Conservation (phyloP, 2,797 vertebrate genomes). For the Rhinatrema bivittatum region DNA sequence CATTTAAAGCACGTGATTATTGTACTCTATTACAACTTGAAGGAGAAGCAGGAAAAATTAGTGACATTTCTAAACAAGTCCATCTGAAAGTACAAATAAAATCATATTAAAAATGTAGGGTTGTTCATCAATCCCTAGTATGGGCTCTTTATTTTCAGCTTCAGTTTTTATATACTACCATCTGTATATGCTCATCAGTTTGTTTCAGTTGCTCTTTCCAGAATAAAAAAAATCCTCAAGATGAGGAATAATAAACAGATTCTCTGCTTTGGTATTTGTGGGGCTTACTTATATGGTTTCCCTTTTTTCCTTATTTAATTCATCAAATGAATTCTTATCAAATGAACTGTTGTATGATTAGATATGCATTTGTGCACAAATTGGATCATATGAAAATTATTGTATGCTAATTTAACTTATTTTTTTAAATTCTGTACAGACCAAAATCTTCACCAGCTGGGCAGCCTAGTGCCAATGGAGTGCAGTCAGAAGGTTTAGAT, state of each 20-base stretch:
- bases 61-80: too few species aligned
- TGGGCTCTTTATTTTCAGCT: too few species aligned
- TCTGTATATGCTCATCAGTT: constrained; percentile 44
- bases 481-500: constrained; percentile 87
- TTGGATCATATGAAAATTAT: background rate
- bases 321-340: background rate
- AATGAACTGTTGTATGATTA: background rate
- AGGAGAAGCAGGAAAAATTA: too few species aligned
- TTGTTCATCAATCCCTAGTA: too few species aligned
- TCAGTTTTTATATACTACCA: too few species aligned
- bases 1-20: too few species aligned
- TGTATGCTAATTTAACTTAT: background rate
- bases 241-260: constrained; percentile 21
- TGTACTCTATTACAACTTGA: too few species aligned
- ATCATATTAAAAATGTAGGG: too few species aligned
- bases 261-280: constrained; percentile 15
- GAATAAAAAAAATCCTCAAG: too few species aligned
- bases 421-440: constrained; percentile 60
- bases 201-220: constrained; percentile 11
- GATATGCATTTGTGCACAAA: too few species aligned
- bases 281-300: constrained; percentile 9
- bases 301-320: background rate
- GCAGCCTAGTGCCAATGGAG: constrained; percentile 90
- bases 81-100: too few species aligned
- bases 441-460: constrained; percentile 86